Evolutionary conservation across 1,140 invertebrate species (phyloP), one percentile per base, ranked within the genome.

Genomic region (Agrypnia vestita): DNA sequence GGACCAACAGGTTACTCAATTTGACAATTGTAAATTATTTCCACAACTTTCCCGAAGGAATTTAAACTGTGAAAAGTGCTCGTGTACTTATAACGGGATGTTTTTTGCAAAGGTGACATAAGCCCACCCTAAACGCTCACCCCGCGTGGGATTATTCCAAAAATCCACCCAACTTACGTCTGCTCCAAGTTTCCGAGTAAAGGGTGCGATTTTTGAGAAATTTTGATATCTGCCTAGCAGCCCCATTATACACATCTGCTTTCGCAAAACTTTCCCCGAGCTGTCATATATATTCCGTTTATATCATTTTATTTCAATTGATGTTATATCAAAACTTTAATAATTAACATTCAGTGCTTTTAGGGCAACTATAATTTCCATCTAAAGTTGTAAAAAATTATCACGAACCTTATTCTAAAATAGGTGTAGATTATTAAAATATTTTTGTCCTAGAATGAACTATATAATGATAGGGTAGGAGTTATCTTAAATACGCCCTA

Each of bases 171-270:
- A 3, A 35, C n/a, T n/a, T n/a, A n/a, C n/a, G n/a, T n/a, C n/a
- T n/a, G n/a, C n/a, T n/a, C 21, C 55, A 59, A 59, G 55, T 11
- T 3, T 19, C 11, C 17, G 7, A 59, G 25, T 35, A 35, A 59
- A 19, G 55, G 55, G 55, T 59, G 55, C 15, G 10, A 59, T 59
- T 59, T 59, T 59, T 10, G 10, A 3, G 17, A 21, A 19, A 21
- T 59, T 59, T 59, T 13, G 25, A 35, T 35, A 35, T 35, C 25
- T 35, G 25, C 25, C 6, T 35, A 59, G 15, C 21, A 9, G n/a
- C n/a, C 55, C 55, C 55, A 59, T 59, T 59, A 59, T 17, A 21
- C 55, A 21, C 55, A 59, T 59, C 55, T 59, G 55, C 55, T 21
- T 59, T 19, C 12, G 0, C 1, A 59, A 59, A 59, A 1, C 15